Base-by-base conservation (phyloP, 1,140 invertebrate genomes). In the Drosophila hydei region DNA sequence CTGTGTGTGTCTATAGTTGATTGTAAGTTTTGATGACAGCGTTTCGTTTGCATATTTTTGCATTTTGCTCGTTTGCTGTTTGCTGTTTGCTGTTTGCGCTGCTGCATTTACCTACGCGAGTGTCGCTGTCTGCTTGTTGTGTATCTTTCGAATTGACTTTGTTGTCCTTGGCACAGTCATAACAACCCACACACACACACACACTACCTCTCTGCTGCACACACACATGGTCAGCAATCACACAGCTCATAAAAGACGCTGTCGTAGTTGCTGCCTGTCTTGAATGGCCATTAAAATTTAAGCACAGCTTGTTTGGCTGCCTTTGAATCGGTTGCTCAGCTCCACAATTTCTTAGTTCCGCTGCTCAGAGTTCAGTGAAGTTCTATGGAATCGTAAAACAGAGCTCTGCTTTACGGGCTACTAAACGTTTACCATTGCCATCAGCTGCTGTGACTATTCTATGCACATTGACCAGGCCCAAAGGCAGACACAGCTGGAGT, bases 241-340 rank as follows among this genome's bases (percentile, higher is more conserved):
- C 77, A 85, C 81, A 85, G 83, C 81, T 88, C 81, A 85, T 85
- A 85, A 85, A 85, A 85, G 83, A 81, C 70, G 75, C 81, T 61
- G 23, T 50, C 61, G 45, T 43, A 65, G 51, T 43, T 43, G 50
- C 68, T 72, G 72, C 33, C 51, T 77, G 42, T 75, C 79, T 79
- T 84, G 83, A 84, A 79, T 74, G 75, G 74, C 69, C 81, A 85
- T 85, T 85, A 87, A 87, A 85, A 87, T 87, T 85, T 77, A 77
- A 85, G 81, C 80, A 85, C 80, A 80, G 64, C 77, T 61, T 87
- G 58, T 60, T 38, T 63, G 59, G 58, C 38, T 58, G 48, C 59
- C 25, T 42, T 61, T 73, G 75, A 16, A 16, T 54, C 33, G 12
- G 16, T 11, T 21, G 21, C 45, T 27, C n/a, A 1, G 47, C 18